Base-by-base conservation (phyloP, 2,797 vertebrate genomes). In the Benthosema pterotum region DNA sequence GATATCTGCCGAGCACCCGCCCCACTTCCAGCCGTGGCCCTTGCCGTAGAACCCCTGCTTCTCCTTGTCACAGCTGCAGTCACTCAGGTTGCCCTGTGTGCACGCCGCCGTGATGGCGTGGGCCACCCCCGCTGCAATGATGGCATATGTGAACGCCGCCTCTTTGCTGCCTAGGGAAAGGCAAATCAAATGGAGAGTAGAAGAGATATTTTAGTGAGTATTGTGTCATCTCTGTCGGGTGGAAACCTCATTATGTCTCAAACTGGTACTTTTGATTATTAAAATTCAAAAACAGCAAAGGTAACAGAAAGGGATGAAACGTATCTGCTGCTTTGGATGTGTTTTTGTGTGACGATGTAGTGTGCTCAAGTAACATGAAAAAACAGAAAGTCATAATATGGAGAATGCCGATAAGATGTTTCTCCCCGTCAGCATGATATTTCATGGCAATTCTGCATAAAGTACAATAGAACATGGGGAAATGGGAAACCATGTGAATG, bases 1-100 rank as follows among this genome's bases (percentile, higher is more conserved):
- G 89, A 99, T 93, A 82, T 99, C 97, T 0, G 97, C 97, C 0
- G 97, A 99, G 86, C 97, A 99, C 88, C 97, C 97, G 3, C 97
- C 97, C 97, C 97, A 99, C 83, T 96, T 98, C 97, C 97, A 99
- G 68, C 97, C 97, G 69, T 98, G 95, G 51, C 94, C 94, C 58
- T 91, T 95, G 42, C 96, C 96, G 89, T 97, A 96, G 88, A 96
- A 96, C 56, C 97, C 97, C 84, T 99, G 97, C 82, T 99, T 98
- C 79, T 97, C 96, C 71, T 95, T 96, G 89, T 99, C 97, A 0
- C 97, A 99, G 83, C 96, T 97, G 7, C 97, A 99, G 90, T 98
- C 95, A 1, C 96, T 97, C 83, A 99, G 93, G 91, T 97, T 98
- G 3, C 97, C 97, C 91, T 97, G 97, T 0, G 97, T 97, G 47